These are phyloP conservation scores for Sesia apiformis DNA, from an alignment of 2,888 invertebrate genomes.

Conservation along the genomic window DNA sequence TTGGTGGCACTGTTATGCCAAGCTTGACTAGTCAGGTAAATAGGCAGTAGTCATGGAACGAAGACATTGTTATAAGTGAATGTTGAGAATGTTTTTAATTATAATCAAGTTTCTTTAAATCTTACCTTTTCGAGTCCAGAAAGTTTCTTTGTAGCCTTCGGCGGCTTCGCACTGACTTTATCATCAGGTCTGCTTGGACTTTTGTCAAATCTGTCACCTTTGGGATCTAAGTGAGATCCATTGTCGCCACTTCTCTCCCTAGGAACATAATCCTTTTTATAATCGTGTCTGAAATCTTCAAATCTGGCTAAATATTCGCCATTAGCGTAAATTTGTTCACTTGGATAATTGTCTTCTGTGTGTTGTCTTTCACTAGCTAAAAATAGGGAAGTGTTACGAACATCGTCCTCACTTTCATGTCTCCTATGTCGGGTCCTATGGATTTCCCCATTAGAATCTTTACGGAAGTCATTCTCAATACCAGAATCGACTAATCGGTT, in stretches of 20 bases:
- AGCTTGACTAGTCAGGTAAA: too few species aligned
- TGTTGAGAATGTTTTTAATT: not conserved
- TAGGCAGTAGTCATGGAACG: not conserved
- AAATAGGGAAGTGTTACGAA: slow-evolving; percentile 78
- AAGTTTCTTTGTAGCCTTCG: slow-evolving; percentile 78
- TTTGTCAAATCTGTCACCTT: slow-evolving; percentile 75
- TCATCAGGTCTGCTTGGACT: slow-evolving; percentile 64
- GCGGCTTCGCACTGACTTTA: slow-evolving; percentile 71
- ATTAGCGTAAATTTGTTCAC: slow-evolving; percentile 62
- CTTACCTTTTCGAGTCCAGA: slow-evolving; percentile 82
- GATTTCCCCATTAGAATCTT: slow-evolving; percentile 78
- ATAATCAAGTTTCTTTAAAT: not conserved
- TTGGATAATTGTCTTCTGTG: slow-evolving; percentile 77
- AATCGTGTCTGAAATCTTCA: slow-evolving; percentile 46
- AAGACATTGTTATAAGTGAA: not conserved
- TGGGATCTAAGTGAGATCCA: slow-evolving; percentile 78
- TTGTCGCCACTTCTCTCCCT: slow-evolving; percentile 77
- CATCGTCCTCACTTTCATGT: slow-evolving; percentile 81
- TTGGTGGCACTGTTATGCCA: too few species aligned
- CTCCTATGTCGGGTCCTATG: slow-evolving; percentile 39
- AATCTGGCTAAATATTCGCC: slow-evolving; percentile 53
- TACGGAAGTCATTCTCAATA: slow-evolving; percentile 85
- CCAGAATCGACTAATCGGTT: slow-evolving; percentile 84
- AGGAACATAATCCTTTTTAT: slow-evolving; percentile 49
- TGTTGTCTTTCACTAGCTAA: slow-evolving; percentile 83